Percentiles rank a stretch among this genome's conserved stretches.
Evolutionary conservation across 2,113 vertebrate genomes (phyloP).

Genomic region (Vidua chalybeata): DNA sequence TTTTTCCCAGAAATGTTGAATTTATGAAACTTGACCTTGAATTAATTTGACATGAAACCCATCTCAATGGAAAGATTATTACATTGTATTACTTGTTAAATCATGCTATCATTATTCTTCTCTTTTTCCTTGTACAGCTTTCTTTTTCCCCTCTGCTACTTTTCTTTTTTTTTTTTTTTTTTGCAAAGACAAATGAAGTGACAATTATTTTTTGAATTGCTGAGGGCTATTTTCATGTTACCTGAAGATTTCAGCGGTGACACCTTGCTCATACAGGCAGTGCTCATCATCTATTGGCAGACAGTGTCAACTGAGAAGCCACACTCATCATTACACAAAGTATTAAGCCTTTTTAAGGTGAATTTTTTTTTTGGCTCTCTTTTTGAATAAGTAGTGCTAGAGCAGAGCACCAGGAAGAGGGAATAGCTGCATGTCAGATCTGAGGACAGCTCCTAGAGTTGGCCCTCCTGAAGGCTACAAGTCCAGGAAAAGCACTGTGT

Average conservation of each 20-base stretch:
- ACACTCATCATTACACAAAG: neutral
- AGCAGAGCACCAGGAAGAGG: neutral
- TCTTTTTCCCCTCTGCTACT: neutral
- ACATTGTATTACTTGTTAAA: neutral
- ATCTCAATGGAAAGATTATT: neutral
- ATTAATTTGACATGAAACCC: neutral
- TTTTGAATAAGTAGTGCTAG: neutral
- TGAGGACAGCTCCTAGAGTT: neutral
- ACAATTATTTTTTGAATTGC: conserved; percentile 56
- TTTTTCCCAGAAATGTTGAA: neutral
- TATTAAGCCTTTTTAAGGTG: conserved; percentile 1
- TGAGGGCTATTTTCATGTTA: conserved; percentile 7
- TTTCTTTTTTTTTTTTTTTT: neutral
- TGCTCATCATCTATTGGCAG: conserved; percentile 7
- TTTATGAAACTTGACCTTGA: neutral
- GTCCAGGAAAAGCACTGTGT: accelerated
- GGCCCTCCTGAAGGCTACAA: no score
- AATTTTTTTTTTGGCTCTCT: neutral
- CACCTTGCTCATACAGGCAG: neutral
- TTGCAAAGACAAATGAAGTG: neutral
- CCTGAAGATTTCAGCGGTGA: neutral
- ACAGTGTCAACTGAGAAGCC: neutral
- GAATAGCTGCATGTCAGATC: neutral
- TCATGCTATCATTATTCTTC: neutral
- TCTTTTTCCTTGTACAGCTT: neutral